Evolutionary conservation across 2,888 invertebrate species (phyloP).

Genomic region (Apeira syringaria): DNA sequence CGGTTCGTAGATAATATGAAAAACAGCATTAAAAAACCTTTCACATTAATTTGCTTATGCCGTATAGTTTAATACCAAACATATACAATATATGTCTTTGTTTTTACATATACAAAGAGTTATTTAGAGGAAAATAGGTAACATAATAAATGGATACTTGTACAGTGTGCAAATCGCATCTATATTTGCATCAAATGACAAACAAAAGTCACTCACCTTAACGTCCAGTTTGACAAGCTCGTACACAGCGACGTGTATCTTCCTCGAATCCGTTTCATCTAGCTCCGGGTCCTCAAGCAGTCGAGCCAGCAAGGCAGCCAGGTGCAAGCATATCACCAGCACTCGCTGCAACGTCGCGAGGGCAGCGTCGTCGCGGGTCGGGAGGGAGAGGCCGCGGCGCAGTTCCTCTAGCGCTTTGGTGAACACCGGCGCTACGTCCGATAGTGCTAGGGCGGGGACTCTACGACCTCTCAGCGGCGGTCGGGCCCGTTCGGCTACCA

Average conservation of each 20-base stretch:
- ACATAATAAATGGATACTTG: too few relatives aligned
- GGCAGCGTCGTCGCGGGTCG: constrained; percentile 88
- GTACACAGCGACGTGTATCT: constrained; percentile 89
- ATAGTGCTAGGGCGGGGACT: constrained; percentile 91
- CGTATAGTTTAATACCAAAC: too few relatives aligned
- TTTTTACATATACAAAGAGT: too few relatives aligned
- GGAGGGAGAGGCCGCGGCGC: constrained; percentile 85
- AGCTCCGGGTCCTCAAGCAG: constrained; percentile 83
- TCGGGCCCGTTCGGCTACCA: constrained; percentile 94
- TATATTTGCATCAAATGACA: too few relatives aligned
- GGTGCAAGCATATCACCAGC: constrained; percentile 92
- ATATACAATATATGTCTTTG: too few relatives aligned
- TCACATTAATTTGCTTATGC: too few relatives aligned
- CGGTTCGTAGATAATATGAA: too few relatives aligned
- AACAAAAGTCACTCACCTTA: too few relatives aligned
- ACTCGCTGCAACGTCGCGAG: constrained; percentile 90
- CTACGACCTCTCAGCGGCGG: constrained; percentile 85
- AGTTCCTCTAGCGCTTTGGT: constrained; percentile 87
- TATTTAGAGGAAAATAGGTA: too few relatives aligned
- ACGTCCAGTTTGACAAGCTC: constrained; percentile 89
- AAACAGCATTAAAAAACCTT: too few relatives aligned
- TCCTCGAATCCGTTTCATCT: constrained; percentile 73
- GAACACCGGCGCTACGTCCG: constrained; percentile 91
- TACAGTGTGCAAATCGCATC: too few relatives aligned
- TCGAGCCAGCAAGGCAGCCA: constrained; percentile 90